Conservation (phyloP, 1,140 invertebrate genomes). For the Caenorhabditis brenneri region DNA sequence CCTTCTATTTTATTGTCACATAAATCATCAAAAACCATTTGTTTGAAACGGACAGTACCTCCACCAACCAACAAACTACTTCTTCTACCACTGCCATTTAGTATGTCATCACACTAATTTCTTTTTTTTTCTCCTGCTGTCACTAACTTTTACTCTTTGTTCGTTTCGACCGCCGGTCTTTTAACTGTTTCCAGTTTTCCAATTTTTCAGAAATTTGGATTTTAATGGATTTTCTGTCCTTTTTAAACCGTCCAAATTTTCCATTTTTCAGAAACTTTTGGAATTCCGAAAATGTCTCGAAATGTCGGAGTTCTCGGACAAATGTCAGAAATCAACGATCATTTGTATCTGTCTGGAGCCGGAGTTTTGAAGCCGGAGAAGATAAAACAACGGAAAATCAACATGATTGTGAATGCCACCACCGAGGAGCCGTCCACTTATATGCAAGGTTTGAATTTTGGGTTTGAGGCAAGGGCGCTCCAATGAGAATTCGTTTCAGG, state of each 20-base stretch:
- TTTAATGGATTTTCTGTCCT: not conserved
- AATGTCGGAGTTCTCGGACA: slow-evolving; percentile 62
- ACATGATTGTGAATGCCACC: slow-evolving; percentile 81
- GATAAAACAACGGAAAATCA: slow-evolving; percentile 75
- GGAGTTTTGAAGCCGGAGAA: slow-evolving; percentile 74
- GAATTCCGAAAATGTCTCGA: not conserved
- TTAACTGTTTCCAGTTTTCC: not conserved
- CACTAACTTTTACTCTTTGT: not conserved
- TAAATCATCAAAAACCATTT: slow-evolving; percentile 38
- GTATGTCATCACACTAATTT: not conserved
- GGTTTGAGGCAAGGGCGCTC: not conserved
- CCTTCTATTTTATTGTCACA: too few relatives aligned
- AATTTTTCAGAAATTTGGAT: too few relatives aligned
- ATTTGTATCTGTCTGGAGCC: slow-evolving; percentile 76
- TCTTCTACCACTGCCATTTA: too few relatives aligned
- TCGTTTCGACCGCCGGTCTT: too few relatives aligned
- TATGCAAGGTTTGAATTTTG: slow-evolving; percentile 62
- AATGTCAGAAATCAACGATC: slow-evolving; percentile 74
- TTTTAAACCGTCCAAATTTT: not conserved
- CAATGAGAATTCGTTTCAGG: slow-evolving; percentile 75
- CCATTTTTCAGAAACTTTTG: not conserved
- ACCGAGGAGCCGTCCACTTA: slow-evolving; percentile 79
- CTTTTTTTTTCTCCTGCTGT: not conserved
- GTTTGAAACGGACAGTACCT: too few relatives aligned
- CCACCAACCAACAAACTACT: too few relatives aligned